Conservation (phyloP, 2,888 invertebrate genomes). For the Drosophila pegasa region DNA sequence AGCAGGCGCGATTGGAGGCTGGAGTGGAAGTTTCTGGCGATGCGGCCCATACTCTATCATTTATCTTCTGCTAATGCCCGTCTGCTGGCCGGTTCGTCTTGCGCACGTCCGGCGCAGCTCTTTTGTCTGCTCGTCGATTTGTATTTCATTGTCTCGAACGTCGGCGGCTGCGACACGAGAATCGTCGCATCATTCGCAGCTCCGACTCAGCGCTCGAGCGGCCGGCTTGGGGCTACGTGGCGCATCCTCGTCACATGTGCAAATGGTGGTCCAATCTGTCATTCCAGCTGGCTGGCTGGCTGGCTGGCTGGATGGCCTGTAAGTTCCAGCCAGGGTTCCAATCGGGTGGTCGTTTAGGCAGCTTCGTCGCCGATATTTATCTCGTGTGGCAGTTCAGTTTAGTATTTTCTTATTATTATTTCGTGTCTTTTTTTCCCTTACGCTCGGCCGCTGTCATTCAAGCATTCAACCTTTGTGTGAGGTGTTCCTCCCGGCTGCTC, state of each 20-base stretch:
- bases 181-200: slow-evolving; percentile 31
- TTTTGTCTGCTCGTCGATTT: slow-evolving; percentile 35
- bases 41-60: slow-evolving; percentile 15
- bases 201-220: slow-evolving; percentile 5
- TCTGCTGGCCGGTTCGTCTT: slow-evolving; percentile 4
- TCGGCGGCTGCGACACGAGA: slow-evolving; percentile 23
- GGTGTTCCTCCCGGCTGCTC: slow-evolving; percentile 40
- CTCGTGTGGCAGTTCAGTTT: slow-evolving; percentile 55
- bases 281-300: slow-evolving; percentile 47
- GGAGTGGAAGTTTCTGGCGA: too few relatives aligned
- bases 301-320: slow-evolving; percentile 7
- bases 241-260: slow-evolving; percentile 59
- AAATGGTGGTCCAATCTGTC: slow-evolving; percentile 66
- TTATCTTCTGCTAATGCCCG: slow-evolving; percentile 8
- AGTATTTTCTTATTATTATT: slow-evolving; percentile 39
- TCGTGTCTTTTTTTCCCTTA: background rate
- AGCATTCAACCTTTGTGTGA: slow-evolving; percentile 63
- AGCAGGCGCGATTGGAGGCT: background rate
- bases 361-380: slow-evolving; percentile 51
- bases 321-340: slow-evolving; percentile 15
- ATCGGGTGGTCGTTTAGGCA: slow-evolving; percentile 22
- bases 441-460: slow-evolving; percentile 62
- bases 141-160: slow-evolving; percentile 48
- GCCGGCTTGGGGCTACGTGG: background rate
- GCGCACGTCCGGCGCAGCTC: background rate